Evolutionary conservation across 2,888 invertebrate genomes (phyloP).

Genomic region (Meloe dianella): DNA sequence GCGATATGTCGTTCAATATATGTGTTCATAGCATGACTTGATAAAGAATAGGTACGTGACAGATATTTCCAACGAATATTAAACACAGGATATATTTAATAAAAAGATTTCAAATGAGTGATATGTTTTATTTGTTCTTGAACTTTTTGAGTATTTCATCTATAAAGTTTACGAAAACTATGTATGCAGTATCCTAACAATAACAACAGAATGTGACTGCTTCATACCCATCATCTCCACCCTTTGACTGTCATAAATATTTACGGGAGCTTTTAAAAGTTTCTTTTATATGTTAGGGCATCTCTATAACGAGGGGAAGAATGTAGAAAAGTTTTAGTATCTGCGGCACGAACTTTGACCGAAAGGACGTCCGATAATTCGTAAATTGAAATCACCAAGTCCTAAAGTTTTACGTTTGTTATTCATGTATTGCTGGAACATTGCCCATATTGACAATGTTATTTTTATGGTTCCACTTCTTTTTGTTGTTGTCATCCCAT

Average conservation of each 20-base stretch:
- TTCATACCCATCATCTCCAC: neutral
- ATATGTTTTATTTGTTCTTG: neutral
- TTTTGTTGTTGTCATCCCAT: conserved; percentile 14
- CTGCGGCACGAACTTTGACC: conserved; percentile 17
- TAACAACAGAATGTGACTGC: neutral
- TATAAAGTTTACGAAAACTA: neutral
- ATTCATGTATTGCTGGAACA: conserved; percentile 38
- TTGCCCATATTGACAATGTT: conserved; percentile 31
- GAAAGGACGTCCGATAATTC: conserved; percentile 29
- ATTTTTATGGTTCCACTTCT: conserved; percentile 8
- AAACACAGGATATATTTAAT: conserved; percentile 3
- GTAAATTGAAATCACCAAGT: conserved; percentile 32
- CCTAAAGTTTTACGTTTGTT: conserved; percentile 33
- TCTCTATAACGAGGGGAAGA: neutral
- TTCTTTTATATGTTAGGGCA: conserved; percentile 13
- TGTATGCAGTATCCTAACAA: neutral
- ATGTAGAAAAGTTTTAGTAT: conserved; percentile 5
- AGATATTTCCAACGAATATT: conserved; percentile 18
- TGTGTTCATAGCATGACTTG: conserved; percentile 40
- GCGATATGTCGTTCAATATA: conserved; percentile 36
- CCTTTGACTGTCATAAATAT: conserved; percentile 16
- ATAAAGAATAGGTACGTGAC: conserved; percentile 36
- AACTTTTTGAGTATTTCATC: neutral
- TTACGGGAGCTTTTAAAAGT: conserved; percentile 18
- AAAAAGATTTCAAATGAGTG: conserved; percentile 15